Base-by-base conservation (phyloP, 2,797 vertebrate genomes). In the Chromis chromis region DNA sequence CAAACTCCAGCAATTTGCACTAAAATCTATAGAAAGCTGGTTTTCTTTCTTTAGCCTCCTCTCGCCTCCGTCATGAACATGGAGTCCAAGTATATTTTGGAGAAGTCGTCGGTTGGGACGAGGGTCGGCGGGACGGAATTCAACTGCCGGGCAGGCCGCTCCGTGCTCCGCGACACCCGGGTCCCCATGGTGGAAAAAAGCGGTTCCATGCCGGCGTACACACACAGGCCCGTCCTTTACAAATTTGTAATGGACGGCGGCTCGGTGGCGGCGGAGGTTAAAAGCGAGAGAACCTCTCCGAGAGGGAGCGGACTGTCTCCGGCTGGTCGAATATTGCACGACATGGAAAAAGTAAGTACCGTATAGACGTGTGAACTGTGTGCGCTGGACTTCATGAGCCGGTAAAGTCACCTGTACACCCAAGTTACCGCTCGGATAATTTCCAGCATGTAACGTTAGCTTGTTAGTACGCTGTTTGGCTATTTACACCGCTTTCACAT, bases 11-110 rank as follows among this genome's bases (percentile, higher is more conserved):
- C 75, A 81, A 44, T 88, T 85, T 92, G 93, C 89, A 92, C 90
- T 90, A 88, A 89, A 88, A 84, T 79, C 88, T 85, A 68, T 71
- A 87, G 86, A 91, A 88, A 93, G 90, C 91, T 81, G 86, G 77
- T 86, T 87, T 91, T 89, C 86, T 92, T 91, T 90, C 92, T 93
- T 80, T 93, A 94, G 92, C 88, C 77, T 42, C 67, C 74, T 70
- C 81, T 89, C 81, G 70, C 74, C 81, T 74, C 81, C 64, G 81
- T 77, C 86, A 36, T 89, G 54, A 93, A 86, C 63, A 95, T 95
- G 94, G 94, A 94, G 90, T 91, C 94, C 80, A 93, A 92, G 76
- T 93, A 88, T 75, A 79, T 94, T 56, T 82, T 92, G 87, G 94
- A 95, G 65, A 92, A 92, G 78, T 85, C 89, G 69, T 58, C 86